Evolutionary conservation across 2,797 vertebrate species (phyloP).

Genomic region (Leptoclinus maculatus): DNA sequence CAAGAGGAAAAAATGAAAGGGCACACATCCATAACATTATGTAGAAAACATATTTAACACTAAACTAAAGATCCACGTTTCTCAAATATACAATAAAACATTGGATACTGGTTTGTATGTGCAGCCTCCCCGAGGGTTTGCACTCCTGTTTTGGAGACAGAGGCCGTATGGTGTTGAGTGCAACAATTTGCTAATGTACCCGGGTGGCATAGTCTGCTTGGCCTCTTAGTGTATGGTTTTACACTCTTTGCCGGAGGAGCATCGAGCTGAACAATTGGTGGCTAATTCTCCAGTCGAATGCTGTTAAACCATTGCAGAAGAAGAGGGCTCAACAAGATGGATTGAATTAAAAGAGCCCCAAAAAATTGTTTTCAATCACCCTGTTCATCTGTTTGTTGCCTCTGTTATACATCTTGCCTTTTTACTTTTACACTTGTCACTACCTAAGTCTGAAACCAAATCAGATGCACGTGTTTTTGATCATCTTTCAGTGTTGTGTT

Average conservation of each 20-base stretch:
- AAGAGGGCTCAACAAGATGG: neutral
- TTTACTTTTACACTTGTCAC: neutral
- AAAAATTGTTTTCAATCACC: slow-evolving; percentile 22
- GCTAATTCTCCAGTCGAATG: neutral
- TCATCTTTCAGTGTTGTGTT: neutral
- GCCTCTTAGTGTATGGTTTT: neutral
- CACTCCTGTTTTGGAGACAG: neutral
- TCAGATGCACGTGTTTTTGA: slow-evolving; percentile 9
- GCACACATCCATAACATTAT: neutral
- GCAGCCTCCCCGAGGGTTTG: neutral
- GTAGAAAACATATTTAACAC: neutral
- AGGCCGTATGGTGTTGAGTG: neutral
- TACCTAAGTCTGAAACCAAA: neutral
- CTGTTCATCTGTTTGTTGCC: slow-evolving; percentile 4
- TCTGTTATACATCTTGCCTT: neutral
- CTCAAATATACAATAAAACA: neutral
- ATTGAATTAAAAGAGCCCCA: neutral
- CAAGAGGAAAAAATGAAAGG: neutral
- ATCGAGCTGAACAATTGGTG: neutral
- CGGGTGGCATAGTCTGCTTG: neutral
- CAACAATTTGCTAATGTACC: slow-evolving; percentile 3
- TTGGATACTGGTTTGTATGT: neutral
- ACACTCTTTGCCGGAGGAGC: neutral
- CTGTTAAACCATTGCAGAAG: neutral
- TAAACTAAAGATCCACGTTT: neutral